phyloP scores from a whole-genome alignment of 1,140 invertebrate genomes.

The Proales similis region DNA sequence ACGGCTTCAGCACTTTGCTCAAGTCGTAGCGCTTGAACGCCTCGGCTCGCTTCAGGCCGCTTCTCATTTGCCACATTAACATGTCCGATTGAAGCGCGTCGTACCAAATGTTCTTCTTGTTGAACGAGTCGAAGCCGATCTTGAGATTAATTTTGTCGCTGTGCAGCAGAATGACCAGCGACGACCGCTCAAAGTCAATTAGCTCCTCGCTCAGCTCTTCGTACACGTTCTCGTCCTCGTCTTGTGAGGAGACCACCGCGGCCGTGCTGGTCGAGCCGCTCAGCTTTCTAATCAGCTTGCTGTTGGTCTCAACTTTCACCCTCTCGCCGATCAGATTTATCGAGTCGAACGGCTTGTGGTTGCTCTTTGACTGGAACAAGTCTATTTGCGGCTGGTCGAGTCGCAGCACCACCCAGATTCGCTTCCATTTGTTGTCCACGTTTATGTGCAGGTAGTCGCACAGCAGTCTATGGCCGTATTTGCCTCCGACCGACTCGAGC shows the following conservation, averaged over 20 bases:
- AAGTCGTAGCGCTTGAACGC: constrained; percentile 18
- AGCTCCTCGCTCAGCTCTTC: constrained; percentile 34
- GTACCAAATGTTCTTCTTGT: constrained; percentile 36
- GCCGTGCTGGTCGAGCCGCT: background rate
- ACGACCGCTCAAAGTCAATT: constrained; percentile 20
- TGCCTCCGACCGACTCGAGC: background rate
- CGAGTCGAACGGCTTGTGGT: constrained; percentile 32
- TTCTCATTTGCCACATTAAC: too few relatives aligned
- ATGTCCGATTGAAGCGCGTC: constrained; percentile 18
- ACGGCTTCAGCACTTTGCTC: constrained; percentile 28
- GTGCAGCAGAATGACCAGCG: constrained; percentile 11
- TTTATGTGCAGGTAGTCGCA: constrained; percentile 21
- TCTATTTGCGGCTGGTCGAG: constrained; percentile 15
- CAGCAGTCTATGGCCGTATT: constrained; percentile 7
- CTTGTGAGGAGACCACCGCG: background rate
- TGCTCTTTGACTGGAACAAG: constrained; percentile 19
- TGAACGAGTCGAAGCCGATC: constrained; percentile 3
- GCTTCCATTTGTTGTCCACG: constrained; percentile 25
- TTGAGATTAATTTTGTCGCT: constrained; percentile 8
- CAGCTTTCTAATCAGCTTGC: constrained; percentile 11
- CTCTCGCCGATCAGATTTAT: constrained; percentile 33
- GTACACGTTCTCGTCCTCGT: background rate
- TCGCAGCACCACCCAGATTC: constrained; percentile 20
- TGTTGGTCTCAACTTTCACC: constrained; percentile 18
- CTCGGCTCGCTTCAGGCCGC: constrained; percentile 15